These are phyloP conservation scores for Engraulis encrasicolus DNA, from an alignment of 2,113 vertebrate genomes.

Conservation along the genomic window DNA sequence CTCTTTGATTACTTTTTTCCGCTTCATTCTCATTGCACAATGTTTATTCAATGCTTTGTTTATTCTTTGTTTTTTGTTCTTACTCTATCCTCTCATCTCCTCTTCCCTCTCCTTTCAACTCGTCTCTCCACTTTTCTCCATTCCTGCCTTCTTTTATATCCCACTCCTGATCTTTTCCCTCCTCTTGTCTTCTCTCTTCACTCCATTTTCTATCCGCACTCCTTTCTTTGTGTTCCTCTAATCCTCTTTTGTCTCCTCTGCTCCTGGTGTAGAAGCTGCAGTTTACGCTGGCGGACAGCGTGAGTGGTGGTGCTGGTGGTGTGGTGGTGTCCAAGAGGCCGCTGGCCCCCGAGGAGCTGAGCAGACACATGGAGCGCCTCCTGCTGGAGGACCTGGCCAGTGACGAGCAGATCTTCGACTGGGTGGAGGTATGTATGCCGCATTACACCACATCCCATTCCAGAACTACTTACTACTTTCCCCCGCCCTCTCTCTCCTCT, in stretches of 20 bases:
- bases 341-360: slow-evolving; percentile 86
- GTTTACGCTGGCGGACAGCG: slow-evolving; percentile 83
- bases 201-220: not conserved
- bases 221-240: not conserved
- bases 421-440: slow-evolving; percentile 97
- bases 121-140: no score
- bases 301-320: slow-evolving; percentile 78
- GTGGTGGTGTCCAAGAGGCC: slow-evolving; percentile 80
- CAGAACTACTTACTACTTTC: no score
- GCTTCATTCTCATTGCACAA: no score
- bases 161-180: no score
- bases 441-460: no score
- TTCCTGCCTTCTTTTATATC: no score
- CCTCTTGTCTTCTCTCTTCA: not conserved
- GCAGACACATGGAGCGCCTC: slow-evolving; percentile 87
- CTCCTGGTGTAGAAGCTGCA: slow-evolving; percentile 84
- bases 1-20: not conserved
- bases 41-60: no score
- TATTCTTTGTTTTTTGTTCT: no score
- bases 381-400: slow-evolving; percentile 92
- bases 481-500: not conserved
- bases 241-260: not conserved
- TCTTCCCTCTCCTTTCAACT: not conserved
- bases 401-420: slow-evolving; percentile 98
- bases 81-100: not conserved